Percentiles rank a stretch among this genome's conserved stretches.
Evolutionary conservation across 1,140 invertebrate species (phyloP).

Genomic region (Scaptomyza montana): DNA sequence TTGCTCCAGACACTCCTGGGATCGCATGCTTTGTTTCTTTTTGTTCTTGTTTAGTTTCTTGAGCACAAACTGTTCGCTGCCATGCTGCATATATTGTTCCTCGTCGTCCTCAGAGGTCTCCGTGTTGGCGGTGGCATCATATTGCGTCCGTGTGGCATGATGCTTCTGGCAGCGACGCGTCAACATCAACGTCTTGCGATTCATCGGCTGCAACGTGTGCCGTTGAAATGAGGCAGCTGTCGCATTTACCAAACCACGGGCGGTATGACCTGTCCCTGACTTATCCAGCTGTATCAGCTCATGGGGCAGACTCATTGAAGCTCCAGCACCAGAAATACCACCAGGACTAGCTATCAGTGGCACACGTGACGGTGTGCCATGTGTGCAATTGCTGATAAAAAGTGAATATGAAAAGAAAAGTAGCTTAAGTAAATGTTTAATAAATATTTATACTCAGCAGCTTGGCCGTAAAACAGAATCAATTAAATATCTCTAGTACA

Average conservation of each 20-base stretch:
- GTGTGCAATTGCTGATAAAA: constrained; percentile 85
- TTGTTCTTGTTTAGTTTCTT: constrained; percentile 55
- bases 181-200: constrained; percentile 70
- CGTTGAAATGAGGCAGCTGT: constrained; percentile 70
- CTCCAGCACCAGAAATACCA: neutral
- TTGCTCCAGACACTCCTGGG: constrained; percentile 17
- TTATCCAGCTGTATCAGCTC: constrained; percentile 56
- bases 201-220: constrained; percentile 69
- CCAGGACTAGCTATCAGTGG: constrained; percentile 86
- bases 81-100: constrained; percentile 65
- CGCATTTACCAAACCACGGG: constrained; percentile 57
- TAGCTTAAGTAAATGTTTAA: constrained; percentile 41
- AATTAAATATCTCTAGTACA: constrained; percentile 65
- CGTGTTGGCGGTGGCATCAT: constrained; percentile 67
- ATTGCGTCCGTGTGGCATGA: constrained; percentile 47
- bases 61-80: constrained; percentile 73
- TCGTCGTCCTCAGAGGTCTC: constrained; percentile 80
- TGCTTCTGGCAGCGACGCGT: constrained; percentile 68
- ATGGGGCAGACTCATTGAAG: constrained; percentile 52
- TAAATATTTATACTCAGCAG: constrained; percentile 55
- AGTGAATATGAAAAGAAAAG: constrained; percentile 5
- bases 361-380: constrained; percentile 89
- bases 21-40: constrained; percentile 7
- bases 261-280: constrained; percentile 25
- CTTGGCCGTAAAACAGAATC: constrained; percentile 64